Base-by-base conservation (phyloP, 2,113 vertebrate species). In the Carassius auratus region DNA sequence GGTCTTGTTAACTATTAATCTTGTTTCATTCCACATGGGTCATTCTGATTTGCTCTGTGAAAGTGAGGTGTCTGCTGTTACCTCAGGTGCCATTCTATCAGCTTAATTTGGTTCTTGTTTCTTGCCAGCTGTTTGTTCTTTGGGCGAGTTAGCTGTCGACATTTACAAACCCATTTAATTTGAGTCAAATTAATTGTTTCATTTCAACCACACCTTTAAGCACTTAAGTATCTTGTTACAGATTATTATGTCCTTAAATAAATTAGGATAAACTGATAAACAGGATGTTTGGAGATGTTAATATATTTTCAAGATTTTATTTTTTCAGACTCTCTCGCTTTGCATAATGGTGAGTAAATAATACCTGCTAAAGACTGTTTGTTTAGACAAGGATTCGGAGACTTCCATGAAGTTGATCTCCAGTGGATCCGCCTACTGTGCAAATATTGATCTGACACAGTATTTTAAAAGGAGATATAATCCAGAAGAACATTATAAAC, bases 1-100 rank as follows among this genome's bases (percentile, higher is more conserved):
- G 52, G 30, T 88, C 91, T 89, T 92, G 92, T 94, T 94, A 95
- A 94, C 89, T 87, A 93, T 95, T 94, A 95, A 94, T 93, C 92
- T 88, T 78, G 76, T 42, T 21, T 66, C 86, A 83, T 83, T 48
- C 45, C 74, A 59, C 85, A 84, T 81, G 85, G 86, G 71, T 83
- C 75, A 86, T 74, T 48, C 84, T 81, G 62, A 36, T 79, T 23
- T 79, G 55, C 52, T 59, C 61, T 79, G 61, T 6, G 69, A 76
- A 87, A 21, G 61, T 6, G 66, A 76, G 86, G 30, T 89, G 55
- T 86, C 57, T 83, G 76, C 62, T 84, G 78, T 83, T 61, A 75
- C 84, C 14, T 45, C 80, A 76, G 83, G 79, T 83, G 83, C 26
- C 50, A 61, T 50, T 83, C 50, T 48, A 66, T 86, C 55, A 82